Conservation (phyloP, 1,140 invertebrate genomes). For the Rhyacophila brunnea region DNA sequence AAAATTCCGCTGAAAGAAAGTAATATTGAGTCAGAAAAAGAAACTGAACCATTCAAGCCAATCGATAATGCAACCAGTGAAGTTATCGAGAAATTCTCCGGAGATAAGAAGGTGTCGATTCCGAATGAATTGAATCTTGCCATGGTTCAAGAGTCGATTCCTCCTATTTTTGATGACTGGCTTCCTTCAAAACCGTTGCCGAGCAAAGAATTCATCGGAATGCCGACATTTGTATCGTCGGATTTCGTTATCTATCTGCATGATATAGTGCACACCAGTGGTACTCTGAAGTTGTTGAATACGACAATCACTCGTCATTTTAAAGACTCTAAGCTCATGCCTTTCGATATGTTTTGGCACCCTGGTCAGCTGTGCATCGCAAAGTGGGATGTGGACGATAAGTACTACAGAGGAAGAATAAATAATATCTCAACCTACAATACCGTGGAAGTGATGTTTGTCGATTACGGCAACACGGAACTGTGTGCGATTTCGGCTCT, state of each 20-base stretch:
- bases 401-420: conserved; percentile 63
- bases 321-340: conserved; percentile 44
- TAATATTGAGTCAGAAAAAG: too few species aligned
- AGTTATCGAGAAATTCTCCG: too few species aligned
- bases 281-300: conserved; percentile 52
- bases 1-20: too few species aligned
- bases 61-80: too few species aligned
- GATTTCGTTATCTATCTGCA: conserved; percentile 58
- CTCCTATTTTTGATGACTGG: conserved; percentile 40
- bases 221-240: conserved; percentile 59
- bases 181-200: conserved; percentile 41
- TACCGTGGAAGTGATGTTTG: conserved; percentile 54
- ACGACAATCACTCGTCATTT: conserved; percentile 53
- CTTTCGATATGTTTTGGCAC: conserved; percentile 51
- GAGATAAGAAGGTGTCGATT: too few species aligned
- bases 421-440: conserved; percentile 42
- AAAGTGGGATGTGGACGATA: conserved; percentile 58
- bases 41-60: too few species aligned
- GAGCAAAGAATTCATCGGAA: conserved; percentile 48
- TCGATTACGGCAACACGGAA: conserved; percentile 66
- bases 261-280: conserved; percentile 41
- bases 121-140: too few species aligned
- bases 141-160: not conserved
- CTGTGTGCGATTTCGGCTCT: conserved; percentile 52
- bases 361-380: conserved; percentile 64